A percentile compares a stretch with the other conserved stretches of the same genome.
phyloP scores from a whole-genome alignment of 30 jellyfish, hydroid and myxozoan genomes.

The Calvadosia cruxmelitensis region DNA sequence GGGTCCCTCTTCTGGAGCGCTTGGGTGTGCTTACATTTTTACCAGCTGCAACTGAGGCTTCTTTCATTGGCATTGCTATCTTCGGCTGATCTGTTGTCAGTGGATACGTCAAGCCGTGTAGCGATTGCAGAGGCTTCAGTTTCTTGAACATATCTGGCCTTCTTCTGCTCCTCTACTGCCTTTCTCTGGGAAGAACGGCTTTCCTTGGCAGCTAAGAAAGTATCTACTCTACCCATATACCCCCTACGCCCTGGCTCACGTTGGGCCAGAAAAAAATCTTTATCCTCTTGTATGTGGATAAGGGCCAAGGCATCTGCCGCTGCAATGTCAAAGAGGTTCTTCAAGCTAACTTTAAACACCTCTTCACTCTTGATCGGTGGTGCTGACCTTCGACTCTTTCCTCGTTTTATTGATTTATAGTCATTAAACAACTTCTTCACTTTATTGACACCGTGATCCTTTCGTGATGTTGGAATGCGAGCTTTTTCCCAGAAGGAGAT shows the following conservation, averaged over 20 bases:
- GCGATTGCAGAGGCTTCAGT: too few relatives aligned
- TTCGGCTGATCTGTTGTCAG: too few relatives aligned
- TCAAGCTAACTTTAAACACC: neutral
- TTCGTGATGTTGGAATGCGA: too few relatives aligned
- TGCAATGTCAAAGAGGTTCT: neutral
- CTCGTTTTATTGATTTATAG: neutral
- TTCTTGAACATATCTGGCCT: too few relatives aligned
- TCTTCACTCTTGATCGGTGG: neutral
- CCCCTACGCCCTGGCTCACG: neutral
- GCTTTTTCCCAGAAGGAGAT: neutral
- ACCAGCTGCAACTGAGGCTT: too few relatives aligned
- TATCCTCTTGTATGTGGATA: neutral
- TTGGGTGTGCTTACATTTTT: too few relatives aligned
- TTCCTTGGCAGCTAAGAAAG: neutral
- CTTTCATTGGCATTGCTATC: too few relatives aligned
- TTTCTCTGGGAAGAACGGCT: neutral
- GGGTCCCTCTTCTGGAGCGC: too few relatives aligned
- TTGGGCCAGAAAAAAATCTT: neutral
- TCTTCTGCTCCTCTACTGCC: neutral
- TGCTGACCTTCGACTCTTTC: neutral
- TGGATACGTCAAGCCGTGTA: too few relatives aligned
- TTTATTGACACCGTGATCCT: too few relatives aligned
- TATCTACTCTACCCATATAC: neutral
- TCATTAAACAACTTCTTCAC: neutral
- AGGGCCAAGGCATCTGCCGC: neutral